phyloP scores from a whole-genome alignment of 2,797 vertebrate species.

The Valencia hispanica region DNA sequence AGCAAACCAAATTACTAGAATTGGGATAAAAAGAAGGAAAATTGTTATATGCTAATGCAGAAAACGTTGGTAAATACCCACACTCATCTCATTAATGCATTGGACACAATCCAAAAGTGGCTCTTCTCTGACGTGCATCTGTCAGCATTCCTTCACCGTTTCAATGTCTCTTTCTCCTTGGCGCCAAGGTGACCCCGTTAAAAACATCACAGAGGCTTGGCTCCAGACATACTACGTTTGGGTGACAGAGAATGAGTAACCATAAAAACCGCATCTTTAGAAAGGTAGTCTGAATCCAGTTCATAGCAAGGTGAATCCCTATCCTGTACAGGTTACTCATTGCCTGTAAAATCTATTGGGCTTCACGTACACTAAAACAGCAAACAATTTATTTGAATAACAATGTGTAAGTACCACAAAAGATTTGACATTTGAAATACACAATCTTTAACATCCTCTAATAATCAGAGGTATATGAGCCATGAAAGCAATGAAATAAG shows the following conservation, averaged over 20 bases:
- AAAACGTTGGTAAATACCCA: background rate
- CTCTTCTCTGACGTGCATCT: background rate
- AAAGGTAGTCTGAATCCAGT: background rate
- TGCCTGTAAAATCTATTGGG: background rate
- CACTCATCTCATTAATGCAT: background rate
- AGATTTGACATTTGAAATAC: background rate
- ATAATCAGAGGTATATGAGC: background rate
- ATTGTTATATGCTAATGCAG: background rate
- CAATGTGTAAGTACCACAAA: background rate
- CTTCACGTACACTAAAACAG: background rate
- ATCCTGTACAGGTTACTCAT: background rate
- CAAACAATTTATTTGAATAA: background rate
- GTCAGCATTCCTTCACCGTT: background rate
- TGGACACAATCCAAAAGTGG: background rate
- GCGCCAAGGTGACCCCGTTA: background rate
- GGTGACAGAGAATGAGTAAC: background rate
- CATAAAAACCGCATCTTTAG: background rate
- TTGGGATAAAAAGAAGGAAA: background rate
- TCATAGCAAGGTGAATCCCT: background rate
- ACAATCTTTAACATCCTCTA: background rate
- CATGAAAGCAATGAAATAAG: background rate
- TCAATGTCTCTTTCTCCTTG: background rate
- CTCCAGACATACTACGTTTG: background rate
- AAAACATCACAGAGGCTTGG: background rate
- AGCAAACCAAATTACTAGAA: background rate